phyloP scores from a whole-genome alignment of 35 echinoderm and acorn worm genomes.

The Holothuria glaberrima region DNA sequence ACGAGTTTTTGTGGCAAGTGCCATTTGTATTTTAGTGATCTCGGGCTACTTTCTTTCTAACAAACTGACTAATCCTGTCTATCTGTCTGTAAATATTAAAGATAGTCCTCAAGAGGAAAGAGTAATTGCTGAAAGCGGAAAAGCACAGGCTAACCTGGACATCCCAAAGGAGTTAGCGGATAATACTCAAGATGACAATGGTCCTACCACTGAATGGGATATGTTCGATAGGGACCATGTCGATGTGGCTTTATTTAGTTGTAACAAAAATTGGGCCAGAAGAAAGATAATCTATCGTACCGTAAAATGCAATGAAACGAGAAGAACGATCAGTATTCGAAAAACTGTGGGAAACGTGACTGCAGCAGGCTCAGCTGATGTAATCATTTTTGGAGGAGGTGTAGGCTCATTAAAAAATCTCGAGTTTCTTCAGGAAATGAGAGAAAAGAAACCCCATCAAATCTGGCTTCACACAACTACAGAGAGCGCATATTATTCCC shows the following conservation, averaged over 20 bases:
- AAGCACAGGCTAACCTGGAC: too few species aligned
- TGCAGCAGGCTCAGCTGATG: background rate
- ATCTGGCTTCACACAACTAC: constrained; percentile 8
- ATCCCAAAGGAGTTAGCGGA: too few species aligned
- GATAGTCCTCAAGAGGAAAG: too few species aligned
- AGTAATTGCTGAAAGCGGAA: too few species aligned
- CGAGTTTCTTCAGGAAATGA: background rate
- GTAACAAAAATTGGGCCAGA: background rate
- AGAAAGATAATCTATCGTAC: background rate
- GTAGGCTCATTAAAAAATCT: background rate
- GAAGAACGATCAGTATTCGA: background rate
- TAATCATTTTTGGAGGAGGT: background rate
- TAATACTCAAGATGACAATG: background rate
- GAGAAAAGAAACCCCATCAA: background rate
- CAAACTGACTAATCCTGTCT: too few species aligned
- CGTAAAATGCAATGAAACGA: background rate
- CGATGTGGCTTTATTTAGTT: background rate
- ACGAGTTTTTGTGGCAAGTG: too few species aligned
- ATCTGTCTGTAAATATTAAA: too few species aligned
- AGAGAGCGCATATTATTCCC: background rate
- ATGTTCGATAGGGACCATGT: background rate
- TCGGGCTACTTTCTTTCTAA: too few species aligned
- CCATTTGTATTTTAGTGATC: too few species aligned
- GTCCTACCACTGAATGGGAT: background rate
- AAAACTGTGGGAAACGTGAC: background rate